These are phyloP conservation scores for Pachliopta kotzebuea DNA, from an alignment of 2,888 invertebrate species.

Conservation along the genomic window DNA sequence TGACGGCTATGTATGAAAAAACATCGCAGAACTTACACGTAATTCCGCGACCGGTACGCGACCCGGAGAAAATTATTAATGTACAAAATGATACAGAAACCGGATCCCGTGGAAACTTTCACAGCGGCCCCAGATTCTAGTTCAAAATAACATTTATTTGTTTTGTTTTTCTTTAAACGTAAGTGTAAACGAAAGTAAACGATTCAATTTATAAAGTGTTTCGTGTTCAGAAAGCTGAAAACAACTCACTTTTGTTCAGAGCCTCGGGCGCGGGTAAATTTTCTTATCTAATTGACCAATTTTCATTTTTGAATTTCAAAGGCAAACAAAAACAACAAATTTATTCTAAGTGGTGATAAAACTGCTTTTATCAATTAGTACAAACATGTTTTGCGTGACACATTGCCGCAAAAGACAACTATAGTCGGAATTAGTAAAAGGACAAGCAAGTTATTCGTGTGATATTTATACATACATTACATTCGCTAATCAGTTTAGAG, in stretches of 20 bases:
- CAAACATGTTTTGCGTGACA: too few species aligned
- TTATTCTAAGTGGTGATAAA: neutral
- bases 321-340: neutral
- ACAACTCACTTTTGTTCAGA: constrained; percentile 41
- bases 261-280: constrained; percentile 43
- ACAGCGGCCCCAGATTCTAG: constrained; percentile 59
- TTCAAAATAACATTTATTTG: constrained; percentile 57
- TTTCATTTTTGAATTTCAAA: neutral
- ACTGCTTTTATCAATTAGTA: neutral
- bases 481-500: too few species aligned
- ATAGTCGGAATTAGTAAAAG: too few species aligned
- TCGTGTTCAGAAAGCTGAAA: constrained; percentile 49
- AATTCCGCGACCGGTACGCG: constrained; percentile 53
- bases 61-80: constrained; percentile 65
- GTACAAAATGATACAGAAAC: constrained; percentile 66
- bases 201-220: constrained; percentile 51
- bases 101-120: constrained; percentile 58
- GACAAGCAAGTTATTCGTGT: too few species aligned
- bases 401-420: neutral
- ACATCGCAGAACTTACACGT: constrained; percentile 60
- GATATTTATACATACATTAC: too few species aligned
- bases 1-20: constrained; percentile 64
- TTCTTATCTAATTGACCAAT: constrained; percentile 49
- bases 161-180: constrained; percentile 43
- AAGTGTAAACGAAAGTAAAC: constrained; percentile 54